Percentiles rank a stretch among this genome's conserved stretches.
These are phyloP conservation scores for Montipora efflorescens DNA, from an alignment of 64 coral and sea anemone species.

Conservation along the genomic window DNA sequence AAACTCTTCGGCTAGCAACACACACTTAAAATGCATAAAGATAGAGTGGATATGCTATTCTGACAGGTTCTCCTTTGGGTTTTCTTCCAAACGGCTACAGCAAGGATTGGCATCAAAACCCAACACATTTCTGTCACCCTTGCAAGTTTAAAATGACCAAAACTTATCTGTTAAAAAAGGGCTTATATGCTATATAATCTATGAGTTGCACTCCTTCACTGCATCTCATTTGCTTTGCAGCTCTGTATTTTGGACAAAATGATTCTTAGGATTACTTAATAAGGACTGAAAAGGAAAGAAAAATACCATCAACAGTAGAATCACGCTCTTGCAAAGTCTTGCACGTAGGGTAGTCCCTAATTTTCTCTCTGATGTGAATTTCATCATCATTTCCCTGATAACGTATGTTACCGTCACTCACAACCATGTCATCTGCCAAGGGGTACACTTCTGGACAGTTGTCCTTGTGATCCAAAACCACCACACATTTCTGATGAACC, in stretches of 20 bases:
- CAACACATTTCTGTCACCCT: too few species aligned
- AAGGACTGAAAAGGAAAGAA: slow-evolving; percentile 1
- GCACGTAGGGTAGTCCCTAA: slow-evolving; percentile 23
- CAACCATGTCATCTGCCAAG: slow-evolving; percentile 32
- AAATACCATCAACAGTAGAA: slow-evolving; percentile 15
- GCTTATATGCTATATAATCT: not conserved
- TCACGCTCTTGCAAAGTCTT: slow-evolving; percentile 23
- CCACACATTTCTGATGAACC: slow-evolving; percentile 23
- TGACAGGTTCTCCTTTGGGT: too few species aligned
- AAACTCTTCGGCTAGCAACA: not conserved
- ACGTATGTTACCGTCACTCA: slow-evolving; percentile 29
- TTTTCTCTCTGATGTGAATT: slow-evolving; percentile 11
- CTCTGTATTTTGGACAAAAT: slow-evolving; percentile 20
- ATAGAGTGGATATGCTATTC: too few species aligned
- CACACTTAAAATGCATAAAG: not conserved
- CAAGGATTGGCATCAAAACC: too few species aligned
- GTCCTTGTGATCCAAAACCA: slow-evolving; percentile 29
- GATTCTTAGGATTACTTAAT: not conserved
- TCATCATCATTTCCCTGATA: slow-evolving; percentile 50
- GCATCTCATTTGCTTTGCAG: slow-evolving; percentile 8
- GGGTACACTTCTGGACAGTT: slow-evolving; percentile 34
- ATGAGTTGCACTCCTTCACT: not conserved
- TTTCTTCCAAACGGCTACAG: too few species aligned
- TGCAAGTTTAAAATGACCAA: too few species aligned
- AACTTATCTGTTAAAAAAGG: too few species aligned